phyloP scores from a whole-genome alignment of 2,113 vertebrate species.

The Atlantisia rogersi region DNA sequence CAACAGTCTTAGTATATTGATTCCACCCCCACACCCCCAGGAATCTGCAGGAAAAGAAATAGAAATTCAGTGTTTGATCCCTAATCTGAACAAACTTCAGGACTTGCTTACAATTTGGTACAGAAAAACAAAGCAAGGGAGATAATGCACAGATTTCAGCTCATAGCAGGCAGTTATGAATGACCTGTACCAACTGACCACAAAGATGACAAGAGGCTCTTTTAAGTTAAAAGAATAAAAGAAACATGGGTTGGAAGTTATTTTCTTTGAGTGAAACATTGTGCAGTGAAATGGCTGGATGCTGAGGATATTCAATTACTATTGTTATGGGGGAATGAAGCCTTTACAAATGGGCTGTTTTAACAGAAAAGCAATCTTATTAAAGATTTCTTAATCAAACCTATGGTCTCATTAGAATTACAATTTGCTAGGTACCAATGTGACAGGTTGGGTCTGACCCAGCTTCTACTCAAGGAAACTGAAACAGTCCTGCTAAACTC shows the following conservation, averaged over 20 bases:
- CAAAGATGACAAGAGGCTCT: neutral
- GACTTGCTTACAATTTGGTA: slow-evolving; percentile 18
- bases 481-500: neutral
- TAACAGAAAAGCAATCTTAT: slow-evolving; percentile 13
- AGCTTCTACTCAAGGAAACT: neutral
- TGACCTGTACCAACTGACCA: slow-evolving; percentile 19
- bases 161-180: neutral
- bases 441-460: neutral
- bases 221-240: slow-evolving; percentile 49
- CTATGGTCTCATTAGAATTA: neutral
- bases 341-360: neutral
- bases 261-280: neutral
- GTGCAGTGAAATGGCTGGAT: neutral
- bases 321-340: neutral
- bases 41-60: slow-evolving; percentile 26
- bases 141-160: slow-evolving; percentile 23
- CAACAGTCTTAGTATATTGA: slow-evolving; percentile 19
- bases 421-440: neutral
- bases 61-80: slow-evolving; percentile 59
- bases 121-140: slow-evolving; percentile 43
- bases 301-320: neutral
- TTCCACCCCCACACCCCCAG: neutral
- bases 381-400: slow-evolving; percentile 24
- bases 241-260: slow-evolving; percentile 35
- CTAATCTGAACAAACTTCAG: slow-evolving; percentile 45